phyloP scores from a whole-genome alignment of 1,140 invertebrate species.

The Caenorhabditis inopinata region DNA sequence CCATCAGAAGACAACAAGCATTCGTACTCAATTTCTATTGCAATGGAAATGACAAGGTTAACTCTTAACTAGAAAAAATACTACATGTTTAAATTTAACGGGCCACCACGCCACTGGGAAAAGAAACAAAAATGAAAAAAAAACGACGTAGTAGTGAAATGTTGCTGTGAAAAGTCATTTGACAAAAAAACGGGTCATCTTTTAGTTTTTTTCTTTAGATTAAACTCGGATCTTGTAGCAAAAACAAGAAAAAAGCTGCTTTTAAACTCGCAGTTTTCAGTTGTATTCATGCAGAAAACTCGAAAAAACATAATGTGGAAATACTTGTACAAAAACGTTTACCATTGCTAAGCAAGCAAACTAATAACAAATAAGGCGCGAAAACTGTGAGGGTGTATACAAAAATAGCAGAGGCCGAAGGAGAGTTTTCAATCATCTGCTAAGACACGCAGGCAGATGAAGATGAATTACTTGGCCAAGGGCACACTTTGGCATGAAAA shows the following conservation, averaged over 20 bases:
- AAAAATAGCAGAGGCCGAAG: neutral
- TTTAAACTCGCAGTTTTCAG: neutral
- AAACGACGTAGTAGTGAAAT: neutral
- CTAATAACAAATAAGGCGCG: slow-evolving; percentile 17
- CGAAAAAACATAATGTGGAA: neutral
- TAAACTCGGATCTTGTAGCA: neutral
- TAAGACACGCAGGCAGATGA: neutral
- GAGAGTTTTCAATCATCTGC: neutral
- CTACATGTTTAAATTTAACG: neutral
- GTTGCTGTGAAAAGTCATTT: too few species aligned
- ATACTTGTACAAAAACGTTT: neutral
- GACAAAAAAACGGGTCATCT: too few species aligned
- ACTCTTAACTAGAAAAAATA: neutral
- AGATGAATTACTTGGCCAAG: slow-evolving; percentile 3
- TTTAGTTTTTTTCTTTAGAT: neutral
- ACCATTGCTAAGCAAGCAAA: slow-evolving; percentile 13
- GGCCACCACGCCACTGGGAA: neutral
- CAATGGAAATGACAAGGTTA: slow-evolving; percentile 20
- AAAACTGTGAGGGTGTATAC: neutral
- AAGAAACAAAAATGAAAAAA: neutral
- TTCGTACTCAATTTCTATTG: neutral
- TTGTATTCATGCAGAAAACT: too few species aligned
- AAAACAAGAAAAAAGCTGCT: neutral
- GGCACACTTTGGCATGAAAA: neutral
- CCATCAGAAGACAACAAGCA: slow-evolving; percentile 12